These are phyloP conservation scores for Carposina sasakii DNA, from an alignment of 1,140 invertebrate species.

Conservation along the genomic window DNA sequence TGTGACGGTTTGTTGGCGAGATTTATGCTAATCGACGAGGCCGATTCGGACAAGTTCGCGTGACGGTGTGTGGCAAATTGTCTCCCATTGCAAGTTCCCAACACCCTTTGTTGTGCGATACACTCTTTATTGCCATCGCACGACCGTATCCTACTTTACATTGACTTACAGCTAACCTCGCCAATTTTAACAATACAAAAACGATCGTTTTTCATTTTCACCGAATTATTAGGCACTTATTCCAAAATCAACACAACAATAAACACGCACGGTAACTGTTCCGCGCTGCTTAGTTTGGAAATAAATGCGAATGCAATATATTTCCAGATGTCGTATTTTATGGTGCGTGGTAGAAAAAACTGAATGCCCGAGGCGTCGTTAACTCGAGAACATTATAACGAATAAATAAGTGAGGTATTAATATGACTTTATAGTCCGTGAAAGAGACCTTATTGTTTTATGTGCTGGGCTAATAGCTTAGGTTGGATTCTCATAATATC, in stretches of 20 bases:
- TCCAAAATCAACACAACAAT: slow-evolving; percentile 38
- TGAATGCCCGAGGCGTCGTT: slow-evolving; percentile 56
- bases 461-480: no score
- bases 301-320: slow-evolving; percentile 44
- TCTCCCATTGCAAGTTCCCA: slow-evolving; percentile 50
- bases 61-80: slow-evolving; percentile 62
- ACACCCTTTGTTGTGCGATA: slow-evolving; percentile 34
- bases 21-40: slow-evolving; percentile 70
- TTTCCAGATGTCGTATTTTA: slow-evolving; percentile 62
- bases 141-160: slow-evolving; percentile 27
- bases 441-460: slow-evolving; percentile 57
- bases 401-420: slow-evolving; percentile 67
- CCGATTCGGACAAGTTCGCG: slow-evolving; percentile 58
- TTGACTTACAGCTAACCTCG: no score
- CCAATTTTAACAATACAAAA: no score
- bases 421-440: slow-evolving; percentile 63
- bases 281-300: slow-evolving; percentile 44
- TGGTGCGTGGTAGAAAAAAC: slow-evolving; percentile 59
- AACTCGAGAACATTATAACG: slow-evolving; percentile 67
- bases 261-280: slow-evolving; percentile 39
- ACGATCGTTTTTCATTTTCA: no score
- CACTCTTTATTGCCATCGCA: slow-evolving; percentile 36
- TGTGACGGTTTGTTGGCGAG: slow-evolving; percentile 66
- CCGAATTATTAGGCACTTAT: slow-evolving; percentile 23
- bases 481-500: no score